Conservation (phyloP, 35 echinoderm and acorn worm genomes). For the Hemicentrotus pulcherrimus region DNA sequence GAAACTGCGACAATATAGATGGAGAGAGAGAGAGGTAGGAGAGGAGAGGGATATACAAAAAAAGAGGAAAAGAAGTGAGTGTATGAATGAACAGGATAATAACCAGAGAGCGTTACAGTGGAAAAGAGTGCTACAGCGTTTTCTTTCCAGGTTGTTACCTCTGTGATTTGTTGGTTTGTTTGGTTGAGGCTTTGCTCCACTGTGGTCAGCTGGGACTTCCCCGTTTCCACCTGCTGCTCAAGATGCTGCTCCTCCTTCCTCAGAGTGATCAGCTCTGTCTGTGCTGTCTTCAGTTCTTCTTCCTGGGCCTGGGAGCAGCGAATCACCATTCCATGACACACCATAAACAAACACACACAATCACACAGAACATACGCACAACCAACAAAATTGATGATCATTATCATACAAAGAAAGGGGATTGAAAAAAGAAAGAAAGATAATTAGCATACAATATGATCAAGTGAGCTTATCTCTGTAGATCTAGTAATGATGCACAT, state of each 20-base stretch:
- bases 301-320: slow-evolving; percentile 77
- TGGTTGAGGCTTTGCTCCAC: slow-evolving; percentile 72
- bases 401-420: neutral
- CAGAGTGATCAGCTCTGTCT: slow-evolving; percentile 72
- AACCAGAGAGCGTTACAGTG: too few species aligned
- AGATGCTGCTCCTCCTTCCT: slow-evolving; percentile 86
- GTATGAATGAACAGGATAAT: neutral
- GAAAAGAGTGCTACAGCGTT: too few species aligned
- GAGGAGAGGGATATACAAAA: too few species aligned
- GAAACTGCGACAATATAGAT: too few species aligned
- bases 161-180: slow-evolving; percentile 79
- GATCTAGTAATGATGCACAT: neutral
- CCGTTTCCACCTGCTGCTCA: slow-evolving; percentile 84
- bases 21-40: too few species aligned
- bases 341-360: neutral
- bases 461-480: neutral
- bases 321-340: neutral
- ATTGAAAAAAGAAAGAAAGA: neutral
- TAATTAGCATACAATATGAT: neutral
- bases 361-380: neutral
- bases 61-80: neutral
- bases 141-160: slow-evolving; percentile 58
- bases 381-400: neutral
- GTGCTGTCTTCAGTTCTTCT: slow-evolving; percentile 79
- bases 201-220: slow-evolving; percentile 79